These are phyloP conservation scores for Muricea muricata DNA, from an alignment of 92 coral and sea anemone species.

Conservation along the genomic window DNA sequence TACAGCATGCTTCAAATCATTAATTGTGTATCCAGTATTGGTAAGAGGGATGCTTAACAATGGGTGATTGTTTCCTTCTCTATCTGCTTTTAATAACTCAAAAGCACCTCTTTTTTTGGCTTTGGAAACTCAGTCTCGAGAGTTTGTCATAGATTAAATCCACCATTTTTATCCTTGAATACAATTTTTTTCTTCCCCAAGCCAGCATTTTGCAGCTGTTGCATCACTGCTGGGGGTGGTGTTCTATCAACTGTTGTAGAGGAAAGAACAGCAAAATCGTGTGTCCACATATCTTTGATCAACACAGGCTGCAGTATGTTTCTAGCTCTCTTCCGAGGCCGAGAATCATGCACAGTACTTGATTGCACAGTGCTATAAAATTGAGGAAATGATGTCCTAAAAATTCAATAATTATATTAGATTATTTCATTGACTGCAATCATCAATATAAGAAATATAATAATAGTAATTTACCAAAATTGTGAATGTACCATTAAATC, in stretches of 20 bases:
- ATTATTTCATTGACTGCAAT: too few relatives aligned
- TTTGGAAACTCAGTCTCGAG: constrained; percentile 43
- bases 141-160: constrained; percentile 36
- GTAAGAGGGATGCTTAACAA: neutral
- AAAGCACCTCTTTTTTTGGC: constrained; percentile 57
- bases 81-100: constrained; percentile 67
- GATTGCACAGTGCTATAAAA: constrained; percentile 7
- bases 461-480: too few relatives aligned
- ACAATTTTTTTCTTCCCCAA: constrained; percentile 50
- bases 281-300: constrained; percentile 63
- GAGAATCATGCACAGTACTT: constrained; percentile 10
- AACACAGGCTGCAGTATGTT: too few relatives aligned
- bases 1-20: constrained; percentile 5
- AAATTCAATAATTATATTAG: too few relatives aligned
- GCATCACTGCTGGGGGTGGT: constrained; percentile 29
- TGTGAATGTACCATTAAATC: too few relatives aligned
- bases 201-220: constrained; percentile 52
- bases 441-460: neutral
- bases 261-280: constrained; percentile 52
- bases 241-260: constrained; percentile 51
- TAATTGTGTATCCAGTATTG: neutral
- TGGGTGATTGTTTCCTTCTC: constrained; percentile 46
- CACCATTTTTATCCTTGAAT: constrained; percentile 46
- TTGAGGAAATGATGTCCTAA: neutral
- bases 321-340: constrained; percentile 50